Evolutionary conservation across 2,113 vertebrate genomes (phyloP), one percentile per base, ranked within the genome.

Genomic region (Campylomormyrus tamandua): DNA sequence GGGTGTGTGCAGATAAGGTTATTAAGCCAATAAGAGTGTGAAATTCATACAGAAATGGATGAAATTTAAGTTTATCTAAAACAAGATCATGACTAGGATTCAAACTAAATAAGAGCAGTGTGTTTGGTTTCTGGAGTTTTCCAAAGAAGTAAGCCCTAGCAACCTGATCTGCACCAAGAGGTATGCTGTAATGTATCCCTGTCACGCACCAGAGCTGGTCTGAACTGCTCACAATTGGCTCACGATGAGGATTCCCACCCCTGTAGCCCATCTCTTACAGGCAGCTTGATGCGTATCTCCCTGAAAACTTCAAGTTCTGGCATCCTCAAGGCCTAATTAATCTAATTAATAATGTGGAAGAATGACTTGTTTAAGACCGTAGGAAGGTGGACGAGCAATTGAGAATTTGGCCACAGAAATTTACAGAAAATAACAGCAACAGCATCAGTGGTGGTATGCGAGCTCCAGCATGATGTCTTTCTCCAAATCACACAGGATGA

Each of bases 401-500:
- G 21, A 42, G 83, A 48, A 46, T 48, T 84, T 48, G 15, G 19
- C 45, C 24, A 24, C 45, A 84, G 45, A 84, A 35, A 48, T 84
- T 84, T 84, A 45, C 6, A 21, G 19, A 48, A n/a, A 46, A 48
- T 24, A 84, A 24, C 19, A n/a, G 42, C 1, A 46, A 8, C 31
- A 35, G 35, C 31, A 48, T 9, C 11, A 19, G 21, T n/a, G 39
- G 8, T 39, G 42, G 83, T 42, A 48, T 84, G 39, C 15, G 5
- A 31, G 31, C 24, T 52, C 48, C 9, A 31, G n/a, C 19, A 52
- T 45, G 53, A 88, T 45, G 27, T 0, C 53, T 1, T 3, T 52
- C 46, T 87, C 49, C 62, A 27, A 11, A 35, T 24, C 86, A 45
- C 62, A 6, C 86, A 98, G 97, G 91, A 98, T 98, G 97, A 97